Percentiles rank a stretch among this genome's conserved stretches.
Evolutionary conservation across 2,113 vertebrate species (phyloP).

Genomic region (Panurus biarmicus): DNA sequence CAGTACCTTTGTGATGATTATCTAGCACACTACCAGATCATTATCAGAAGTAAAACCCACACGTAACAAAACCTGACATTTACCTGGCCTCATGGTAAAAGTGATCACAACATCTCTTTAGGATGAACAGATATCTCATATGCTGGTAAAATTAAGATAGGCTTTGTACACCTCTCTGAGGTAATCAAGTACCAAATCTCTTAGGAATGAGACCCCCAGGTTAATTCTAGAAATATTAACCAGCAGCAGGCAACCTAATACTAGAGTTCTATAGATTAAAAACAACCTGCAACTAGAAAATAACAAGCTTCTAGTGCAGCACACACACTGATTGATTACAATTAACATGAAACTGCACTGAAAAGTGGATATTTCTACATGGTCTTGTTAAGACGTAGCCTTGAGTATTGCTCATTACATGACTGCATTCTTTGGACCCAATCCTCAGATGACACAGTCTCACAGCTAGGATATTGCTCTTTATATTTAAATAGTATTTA

Average conservation of each 20-base stretch:
- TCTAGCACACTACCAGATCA: not conserved
- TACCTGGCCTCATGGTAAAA: not conserved
- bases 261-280: not conserved
- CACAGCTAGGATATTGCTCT: not conserved
- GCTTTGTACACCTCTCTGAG: not conserved
- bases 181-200: not conserved
- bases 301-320: not conserved
- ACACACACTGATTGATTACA: not conserved
- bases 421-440: not conserved
- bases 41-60: not conserved
- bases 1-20: not conserved
- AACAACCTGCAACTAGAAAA: not conserved
- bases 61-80: not conserved
- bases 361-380: constrained; percentile 21
- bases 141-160: not conserved
- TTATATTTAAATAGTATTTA: not conserved
- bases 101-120: not conserved
- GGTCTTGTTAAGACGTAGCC: not conserved
- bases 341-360: not conserved
- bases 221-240: not conserved
- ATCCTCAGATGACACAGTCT: not conserved
- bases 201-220: not conserved
- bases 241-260: not conserved
- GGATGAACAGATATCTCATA: no score
- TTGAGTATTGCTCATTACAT: not conserved